Conservation (phyloP, 2,888 invertebrate species). For the Stenchaetothrips biformis region DNA sequence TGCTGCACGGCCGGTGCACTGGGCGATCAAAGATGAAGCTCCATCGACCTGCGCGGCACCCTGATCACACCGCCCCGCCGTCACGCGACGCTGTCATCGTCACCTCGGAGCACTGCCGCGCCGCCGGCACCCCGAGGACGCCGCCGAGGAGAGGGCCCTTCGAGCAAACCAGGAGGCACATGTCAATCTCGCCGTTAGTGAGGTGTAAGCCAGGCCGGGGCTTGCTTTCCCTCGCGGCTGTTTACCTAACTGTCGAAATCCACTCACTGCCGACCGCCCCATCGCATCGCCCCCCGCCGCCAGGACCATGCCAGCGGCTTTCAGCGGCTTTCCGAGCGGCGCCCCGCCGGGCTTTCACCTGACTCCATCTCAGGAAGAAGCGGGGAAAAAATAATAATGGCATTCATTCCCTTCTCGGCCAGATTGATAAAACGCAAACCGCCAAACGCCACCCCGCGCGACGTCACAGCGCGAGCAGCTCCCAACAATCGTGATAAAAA, state of each 20-base stretch:
- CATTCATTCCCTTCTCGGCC: not conserved
- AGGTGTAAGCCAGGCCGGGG: not conserved
- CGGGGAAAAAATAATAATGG: not conserved
- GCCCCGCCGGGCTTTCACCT: not conserved
- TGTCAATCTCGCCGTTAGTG: not conserved
- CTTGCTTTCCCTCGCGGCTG: conserved; percentile 1
- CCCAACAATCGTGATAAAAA: too few relatives aligned
- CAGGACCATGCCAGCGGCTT: not conserved
- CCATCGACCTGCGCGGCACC: not conserved
- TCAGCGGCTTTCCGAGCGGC: not conserved
- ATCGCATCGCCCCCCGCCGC: not conserved
- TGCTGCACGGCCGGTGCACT: not conserved
- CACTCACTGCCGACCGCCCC: not conserved
- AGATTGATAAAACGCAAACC: conserved; percentile 11
- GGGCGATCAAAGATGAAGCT: not conserved
- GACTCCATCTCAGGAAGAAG: not conserved
- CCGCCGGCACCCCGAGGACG: not conserved
- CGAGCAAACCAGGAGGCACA: not conserved
- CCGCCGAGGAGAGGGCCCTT: not conserved
- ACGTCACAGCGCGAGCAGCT: too few relatives aligned
- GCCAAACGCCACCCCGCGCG: too few relatives aligned
- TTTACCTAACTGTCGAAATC: conserved; percentile 17
- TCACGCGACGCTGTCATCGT: not conserved
- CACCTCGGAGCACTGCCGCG: too few relatives aligned
- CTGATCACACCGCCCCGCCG: not conserved